A percentile compares a stretch with the other conserved stretches of the same genome.
These are phyloP conservation scores for Progne subis DNA, from an alignment of 2,113 vertebrate species.

Conservation along the genomic window DNA sequence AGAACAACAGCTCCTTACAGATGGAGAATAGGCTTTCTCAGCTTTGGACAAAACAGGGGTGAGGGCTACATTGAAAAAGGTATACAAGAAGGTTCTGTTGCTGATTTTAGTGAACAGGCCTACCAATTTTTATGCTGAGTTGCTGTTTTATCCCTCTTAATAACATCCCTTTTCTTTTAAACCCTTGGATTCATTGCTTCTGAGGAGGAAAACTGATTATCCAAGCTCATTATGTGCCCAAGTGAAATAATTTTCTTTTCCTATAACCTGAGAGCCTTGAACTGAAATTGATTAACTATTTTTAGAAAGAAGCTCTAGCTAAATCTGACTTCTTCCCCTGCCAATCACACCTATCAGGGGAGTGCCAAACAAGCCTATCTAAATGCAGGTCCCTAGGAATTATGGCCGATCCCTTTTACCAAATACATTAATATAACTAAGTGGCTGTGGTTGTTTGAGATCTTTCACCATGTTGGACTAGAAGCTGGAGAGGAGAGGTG, in stretches of 20 bases:
- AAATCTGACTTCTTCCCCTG: slow-evolving; percentile 15
- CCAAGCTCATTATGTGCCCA: neutral
- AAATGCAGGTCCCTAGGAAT: neutral
- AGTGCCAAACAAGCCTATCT: neutral
- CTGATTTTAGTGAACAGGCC: neutral
- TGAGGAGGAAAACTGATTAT: slow-evolving; percentile 46
- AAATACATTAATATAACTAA: neutral
- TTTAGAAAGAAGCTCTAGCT: slow-evolving; percentile 35
- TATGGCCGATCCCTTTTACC: neutral
- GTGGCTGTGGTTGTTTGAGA: neutral
- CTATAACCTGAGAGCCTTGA: slow-evolving; percentile 7
- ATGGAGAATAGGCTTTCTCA: neutral
- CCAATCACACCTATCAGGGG: slow-evolving; percentile 6
- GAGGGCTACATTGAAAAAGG: neutral
- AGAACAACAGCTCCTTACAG: neutral
- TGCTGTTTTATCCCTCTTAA: neutral
- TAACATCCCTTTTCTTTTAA: slow-evolving; percentile 9
- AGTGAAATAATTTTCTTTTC: neutral
- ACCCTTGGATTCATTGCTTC: neutral
- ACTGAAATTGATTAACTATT: slow-evolving; percentile 45
- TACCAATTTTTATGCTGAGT: neutral
- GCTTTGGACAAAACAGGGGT: neutral
- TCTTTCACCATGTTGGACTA: neutral
- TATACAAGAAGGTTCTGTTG: neutral
- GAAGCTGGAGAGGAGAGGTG: neutral